Evolutionary conservation across 2,113 vertebrate genomes (phyloP), one percentile per base, ranked within the genome.

Genomic region (Phainopepla nitens): DNA sequence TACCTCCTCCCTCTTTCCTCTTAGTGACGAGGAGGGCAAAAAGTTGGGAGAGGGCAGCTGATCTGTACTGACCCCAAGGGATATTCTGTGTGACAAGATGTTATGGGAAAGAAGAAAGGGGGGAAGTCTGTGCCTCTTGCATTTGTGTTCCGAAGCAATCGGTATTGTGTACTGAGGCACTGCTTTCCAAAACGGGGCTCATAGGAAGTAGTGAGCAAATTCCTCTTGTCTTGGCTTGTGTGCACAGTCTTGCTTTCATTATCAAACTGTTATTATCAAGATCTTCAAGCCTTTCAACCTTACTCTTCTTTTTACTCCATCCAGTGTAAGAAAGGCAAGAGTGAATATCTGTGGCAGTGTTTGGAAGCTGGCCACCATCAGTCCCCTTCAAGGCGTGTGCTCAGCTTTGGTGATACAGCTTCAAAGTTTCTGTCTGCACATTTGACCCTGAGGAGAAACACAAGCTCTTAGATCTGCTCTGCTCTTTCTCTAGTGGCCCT

Each of bases 101-200:
- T 21, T 68, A 11, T 54, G 41, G 57, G 36, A 72, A 81, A 57
- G 23, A 45, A 87, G n/a, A 56, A 75, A 76, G 11, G 4, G 2
- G 22, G 4, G 21, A 66, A 51, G 3, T 28, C 49, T 51, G 15
- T 42, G 21, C 7, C 18, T 49, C 8, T 41, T 27, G 15, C 2
- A 25, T 58, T 53, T 68, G 13, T 45, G 28, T 54, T 78, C 42
- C 1, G 1, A 58, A 86, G 23, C 9, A 57, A 24, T 16, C 10
- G 3, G 7, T 65, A 5, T 0, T 1, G 3, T 13, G 20, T 61
- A 29, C 22, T 36, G 16, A 76, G 33, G 9, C 20, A 9, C 29
- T n/a, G 22, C 53, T 76, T 57, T 88, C 57, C 42, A 61, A 42
- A 66, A 62, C 44, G 21, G 13, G 4, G 13, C 8, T 53, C 35